phyloP scores from a whole-genome alignment of 2,888 invertebrate genomes.

The Strigamia maritima region DNA sequence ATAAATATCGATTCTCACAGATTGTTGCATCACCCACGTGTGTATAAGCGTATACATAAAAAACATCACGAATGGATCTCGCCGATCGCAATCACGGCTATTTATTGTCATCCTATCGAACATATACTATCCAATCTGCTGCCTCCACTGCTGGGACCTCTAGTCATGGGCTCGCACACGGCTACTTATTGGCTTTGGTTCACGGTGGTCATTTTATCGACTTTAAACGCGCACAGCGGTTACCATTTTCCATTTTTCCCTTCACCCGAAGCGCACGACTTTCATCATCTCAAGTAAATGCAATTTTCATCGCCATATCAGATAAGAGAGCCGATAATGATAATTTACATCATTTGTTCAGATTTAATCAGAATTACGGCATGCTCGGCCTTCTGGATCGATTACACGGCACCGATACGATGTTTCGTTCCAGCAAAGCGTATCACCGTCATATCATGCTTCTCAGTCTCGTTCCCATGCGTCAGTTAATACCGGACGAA shows the following conservation, averaged over 20 bases:
- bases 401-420: slow-evolving; percentile 74
- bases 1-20: slow-evolving; percentile 52
- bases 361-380: slow-evolving; percentile 80
- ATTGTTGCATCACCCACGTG: slow-evolving; percentile 66
- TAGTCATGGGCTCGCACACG: slow-evolving; percentile 63
- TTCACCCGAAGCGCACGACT: slow-evolving; percentile 82
- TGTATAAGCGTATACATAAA: slow-evolving; percentile 80
- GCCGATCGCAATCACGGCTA: slow-evolving; percentile 75
- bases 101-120: slow-evolving; percentile 74
- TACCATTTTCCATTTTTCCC: slow-evolving; percentile 82
- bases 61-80: slow-evolving; percentile 85
- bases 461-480: slow-evolving; percentile 50
- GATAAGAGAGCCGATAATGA: background rate
- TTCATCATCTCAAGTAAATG: slow-evolving; percentile 75
- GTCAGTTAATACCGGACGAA: slow-evolving; percentile 46
- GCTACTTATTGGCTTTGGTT: slow-evolving; percentile 67
- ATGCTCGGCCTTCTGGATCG: slow-evolving; percentile 76
- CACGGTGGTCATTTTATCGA: slow-evolving; percentile 70
- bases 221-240: slow-evolving; percentile 77
- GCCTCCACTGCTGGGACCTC: slow-evolving; percentile 65
- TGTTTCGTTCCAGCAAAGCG: slow-evolving; percentile 68
- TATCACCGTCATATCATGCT: slow-evolving; percentile 64
- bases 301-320: too few relatives aligned
- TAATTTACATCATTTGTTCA: slow-evolving; percentile 50
- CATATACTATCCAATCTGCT: slow-evolving; percentile 73